These are phyloP conservation scores for Xenopus laevis DNA, from an alignment of 2,113 vertebrate genomes.

Conservation along the genomic window DNA sequence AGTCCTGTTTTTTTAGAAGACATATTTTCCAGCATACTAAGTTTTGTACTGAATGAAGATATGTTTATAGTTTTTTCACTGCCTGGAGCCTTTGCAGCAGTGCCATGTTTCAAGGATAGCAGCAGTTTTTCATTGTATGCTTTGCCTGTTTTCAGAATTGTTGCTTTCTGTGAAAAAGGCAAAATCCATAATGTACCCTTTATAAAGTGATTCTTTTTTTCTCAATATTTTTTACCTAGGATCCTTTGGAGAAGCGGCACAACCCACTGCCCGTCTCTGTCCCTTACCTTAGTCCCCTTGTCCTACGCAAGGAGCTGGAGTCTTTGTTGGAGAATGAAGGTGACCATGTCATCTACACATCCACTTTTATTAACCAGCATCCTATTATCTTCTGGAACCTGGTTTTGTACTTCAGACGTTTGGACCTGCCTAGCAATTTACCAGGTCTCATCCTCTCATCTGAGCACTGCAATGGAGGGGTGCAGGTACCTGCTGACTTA, in stretches of 20 bases:
- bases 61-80: no score
- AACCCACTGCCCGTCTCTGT: slow-evolving; percentile 90
- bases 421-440: slow-evolving; percentile 89
- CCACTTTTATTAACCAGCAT: slow-evolving; percentile 95
- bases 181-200: no score
- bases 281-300: slow-evolving; percentile 91
- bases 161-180: no score
- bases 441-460: slow-evolving; percentile 92
- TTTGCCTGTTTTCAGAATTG: no score
- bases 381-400: slow-evolving; percentile 99
- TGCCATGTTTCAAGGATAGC: no score
- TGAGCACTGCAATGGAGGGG: slow-evolving; percentile 92
- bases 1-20: no score
- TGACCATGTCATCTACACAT: slow-evolving; percentile 92
- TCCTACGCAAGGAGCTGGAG: slow-evolving; percentile 94
- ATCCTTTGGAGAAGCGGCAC: slow-evolving; percentile 74
- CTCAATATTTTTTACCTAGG: slow-evolving; percentile 58
- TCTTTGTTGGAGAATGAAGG: slow-evolving; percentile 94
- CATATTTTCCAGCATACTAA: no score
- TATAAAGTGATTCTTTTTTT: no score
- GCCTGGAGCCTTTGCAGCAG: no score
- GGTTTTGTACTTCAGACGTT: slow-evolving; percentile 91
- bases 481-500: slow-evolving; percentile 69
- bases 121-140: no score
- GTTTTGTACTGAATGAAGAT: no score